Base-by-base conservation (phyloP, 2,888 invertebrate species). In the Dioctria rufipes region DNA sequence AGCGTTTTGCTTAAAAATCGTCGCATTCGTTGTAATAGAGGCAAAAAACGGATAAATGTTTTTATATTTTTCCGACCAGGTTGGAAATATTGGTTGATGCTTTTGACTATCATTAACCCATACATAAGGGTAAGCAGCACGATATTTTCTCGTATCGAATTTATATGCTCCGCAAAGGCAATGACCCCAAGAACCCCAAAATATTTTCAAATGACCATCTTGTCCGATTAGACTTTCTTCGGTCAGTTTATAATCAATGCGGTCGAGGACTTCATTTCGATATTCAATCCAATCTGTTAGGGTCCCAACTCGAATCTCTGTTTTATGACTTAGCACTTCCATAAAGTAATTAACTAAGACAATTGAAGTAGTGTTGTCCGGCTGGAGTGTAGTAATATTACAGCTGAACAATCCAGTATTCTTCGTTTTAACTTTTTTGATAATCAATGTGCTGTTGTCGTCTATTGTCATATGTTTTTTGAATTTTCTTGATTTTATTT, bases 101-200 rank as follows among this genome's bases (percentile, higher is more conserved):
- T 25, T 51, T 11, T 80, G 46, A 11, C 63, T 78, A 65, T 80
- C 80, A 49, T 78, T 81, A 1, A 81, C 69, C 3, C 39, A 43
- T 9, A 81, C 43, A 61, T 63, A 71, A 3, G 81, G 80, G 65
- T 80, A 80, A 3, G 80, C 80, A 69, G 13, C 58, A 3, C 81
- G 77, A 65, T 61, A 71, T 13, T 78, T 49, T 13, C 67, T 61
- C 2, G 80, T 67, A 58, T 78, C 78, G 65, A 71, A 81, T 46
- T 65, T 77, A 65, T 54, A 46, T 2, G 65, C n/a, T 51, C 81
- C 81, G 54, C 81, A 81, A 43, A 81, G 46, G 37, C 81, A 81
- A 43, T 37, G 37, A 2, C 80, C 46, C 80, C 78, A 81, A 9
- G 42, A 9, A 11, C 71, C 69, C 81, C 81, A 81, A 13, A 25